Conservation (phyloP, 2,797 vertebrate genomes). For the Eidolon dupreanum region DNA sequence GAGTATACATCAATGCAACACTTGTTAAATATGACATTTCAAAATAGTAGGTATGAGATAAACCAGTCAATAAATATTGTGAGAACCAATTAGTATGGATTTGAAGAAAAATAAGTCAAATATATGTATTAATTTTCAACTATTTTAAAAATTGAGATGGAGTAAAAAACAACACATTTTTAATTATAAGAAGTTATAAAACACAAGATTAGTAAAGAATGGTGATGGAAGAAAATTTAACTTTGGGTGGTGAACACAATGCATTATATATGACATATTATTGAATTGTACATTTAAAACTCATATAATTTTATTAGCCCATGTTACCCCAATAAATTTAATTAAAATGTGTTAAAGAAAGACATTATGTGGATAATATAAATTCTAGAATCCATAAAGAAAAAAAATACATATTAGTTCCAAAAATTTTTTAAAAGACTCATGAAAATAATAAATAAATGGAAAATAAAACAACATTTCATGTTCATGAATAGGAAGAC, state of each 20-base stretch:
- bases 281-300: too few relatives aligned
- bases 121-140: neutral
- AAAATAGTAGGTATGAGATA: neutral
- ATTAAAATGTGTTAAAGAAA: neutral
- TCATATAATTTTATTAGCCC: too few relatives aligned
- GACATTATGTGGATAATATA: neutral
- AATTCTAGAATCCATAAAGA: neutral
- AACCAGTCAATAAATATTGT: neutral
- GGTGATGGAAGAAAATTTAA: too few relatives aligned
- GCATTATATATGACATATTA: too few relatives aligned
- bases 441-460: neutral
- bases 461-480: neutral
- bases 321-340: too few relatives aligned
- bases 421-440: neutral
- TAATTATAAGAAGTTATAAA: neutral
- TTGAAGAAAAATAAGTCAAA: neutral
- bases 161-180: neutral
- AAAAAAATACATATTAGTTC: neutral
- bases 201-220: neutral
- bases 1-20: neutral
- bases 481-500: neutral
- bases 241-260: too few relatives aligned
- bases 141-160: neutral
- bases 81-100: neutral
- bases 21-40: neutral